A percentile compares a stretch with the other conserved stretches of the same genome.
These are phyloP conservation scores for Strix uralensis DNA, from an alignment of 2,113 vertebrate species.

Conservation along the genomic window DNA sequence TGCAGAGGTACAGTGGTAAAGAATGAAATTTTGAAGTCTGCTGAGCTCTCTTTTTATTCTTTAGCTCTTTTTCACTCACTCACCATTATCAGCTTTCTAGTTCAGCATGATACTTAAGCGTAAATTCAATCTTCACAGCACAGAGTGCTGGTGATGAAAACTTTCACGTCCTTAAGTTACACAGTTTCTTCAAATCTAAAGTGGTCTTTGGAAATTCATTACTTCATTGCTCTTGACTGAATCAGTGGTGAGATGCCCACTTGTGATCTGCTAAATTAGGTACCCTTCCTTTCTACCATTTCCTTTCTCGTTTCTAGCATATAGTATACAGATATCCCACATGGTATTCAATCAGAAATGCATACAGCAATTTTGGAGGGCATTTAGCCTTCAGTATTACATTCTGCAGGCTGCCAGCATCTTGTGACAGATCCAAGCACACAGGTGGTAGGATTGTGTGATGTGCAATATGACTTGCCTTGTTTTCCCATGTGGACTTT, in stretches of 20 bases:
- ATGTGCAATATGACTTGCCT: background rate
- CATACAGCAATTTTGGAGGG: background rate
- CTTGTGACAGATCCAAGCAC: background rate
- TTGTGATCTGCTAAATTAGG: background rate
- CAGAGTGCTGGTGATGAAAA: background rate
- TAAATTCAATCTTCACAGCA: background rate
- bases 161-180: background rate
- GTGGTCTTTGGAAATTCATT: background rate
- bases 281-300: background rate
- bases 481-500: background rate
- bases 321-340: background rate
- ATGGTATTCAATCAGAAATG: background rate
- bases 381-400: background rate
- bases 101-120: background rate
- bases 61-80: background rate
- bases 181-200: background rate
- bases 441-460: background rate
- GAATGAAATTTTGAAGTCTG: background rate
- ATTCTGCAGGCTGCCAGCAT: background rate
- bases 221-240: background rate
- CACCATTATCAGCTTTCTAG: background rate
- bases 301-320: accelerated
- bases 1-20: background rate
- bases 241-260: background rate
- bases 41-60: background rate